Evolutionary conservation across 2,888 invertebrate species (phyloP), one percentile per base, ranked within the genome.

Genomic region (Graphium colonna): DNA sequence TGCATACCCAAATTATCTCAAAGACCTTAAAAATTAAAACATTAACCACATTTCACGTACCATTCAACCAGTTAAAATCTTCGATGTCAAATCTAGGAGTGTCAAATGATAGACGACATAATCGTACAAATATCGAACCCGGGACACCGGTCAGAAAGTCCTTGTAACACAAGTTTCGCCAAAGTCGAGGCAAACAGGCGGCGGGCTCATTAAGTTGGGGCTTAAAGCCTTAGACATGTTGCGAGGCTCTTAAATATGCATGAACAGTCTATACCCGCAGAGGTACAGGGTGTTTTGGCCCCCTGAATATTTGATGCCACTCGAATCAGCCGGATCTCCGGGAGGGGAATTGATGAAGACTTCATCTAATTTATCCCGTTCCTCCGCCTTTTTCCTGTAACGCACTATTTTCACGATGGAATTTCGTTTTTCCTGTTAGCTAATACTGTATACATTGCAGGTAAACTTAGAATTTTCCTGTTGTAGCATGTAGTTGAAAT

Each of bases 211-310:
- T 79, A 79, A 67, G 68, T 61, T 57, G 53, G 57, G 64, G 73
- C 74, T 78, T 79, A 78, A 78, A 80, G 71, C 79, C 77, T 75
- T 75, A 79, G 64, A 67, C 73, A 73, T 70, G 79, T 75, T 65
- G 67, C 62, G 58, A 60, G 64, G 64, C 68, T 64, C 64, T 78
- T 75, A 73, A 77, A 77, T 78, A 80, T 81, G 73, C 78, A 76
- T 69, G 73, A 63, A 63, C 64, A 62, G 62, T 60, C 56, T 60
- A 55, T 61, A 59, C 58, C 36, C 50, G 28, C 57, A 47, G n/a
- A 16, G 52, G 46, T 59, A 75, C 70, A 65, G 75, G 67, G 48
- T 71, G 61, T 51, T 51, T 26, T 44, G 44, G 40, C 15, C 47
- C 26, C 56, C 52, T 69, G 64, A 65, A 66, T 70, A 68, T 69